Evolutionary conservation across 23 tunicate genomes (phyloP).

Genomic region (Clavelina lepadiformis): DNA sequence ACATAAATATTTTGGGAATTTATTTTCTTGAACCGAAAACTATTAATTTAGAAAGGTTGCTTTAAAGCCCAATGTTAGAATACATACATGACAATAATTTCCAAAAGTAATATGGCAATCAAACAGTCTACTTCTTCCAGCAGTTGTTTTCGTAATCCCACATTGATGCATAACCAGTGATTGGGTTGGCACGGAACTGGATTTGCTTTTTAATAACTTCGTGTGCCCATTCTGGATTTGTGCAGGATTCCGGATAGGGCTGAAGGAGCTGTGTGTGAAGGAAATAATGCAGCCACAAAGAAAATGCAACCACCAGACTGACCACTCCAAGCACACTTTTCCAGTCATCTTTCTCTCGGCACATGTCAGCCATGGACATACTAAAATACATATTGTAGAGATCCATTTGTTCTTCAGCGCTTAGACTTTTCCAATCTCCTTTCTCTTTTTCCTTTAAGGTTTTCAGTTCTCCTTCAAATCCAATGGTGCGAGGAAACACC

Average conservation of each 20-base stretch:
- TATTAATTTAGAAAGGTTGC: no score
- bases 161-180: slow-evolving; percentile 78
- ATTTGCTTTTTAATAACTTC: slow-evolving; percentile 51
- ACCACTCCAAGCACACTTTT: slow-evolving; percentile 44
- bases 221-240: slow-evolving; percentile 53
- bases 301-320: slow-evolving; percentile 14
- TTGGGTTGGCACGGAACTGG: slow-evolving; percentile 35
- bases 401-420: slow-evolving; percentile 73
- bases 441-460: slow-evolving; percentile 73
- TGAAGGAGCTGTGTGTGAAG: slow-evolving; percentile 39
- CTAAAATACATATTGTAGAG: slow-evolving; percentile 79
- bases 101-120: no score
- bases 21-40: no score
- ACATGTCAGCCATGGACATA: slow-evolving; percentile 85
- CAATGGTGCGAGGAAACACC: slow-evolving; percentile 39
- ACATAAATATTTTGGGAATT: no score
- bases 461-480: slow-evolving; percentile 51
- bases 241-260: slow-evolving; percentile 19
- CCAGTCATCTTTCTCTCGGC: slow-evolving; percentile 53
- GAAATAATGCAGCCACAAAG: slow-evolving; percentile 18
- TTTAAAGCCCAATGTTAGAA: no score
- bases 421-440: slow-evolving; percentile 70
- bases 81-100: no score
- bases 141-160: slow-evolving; percentile 96
- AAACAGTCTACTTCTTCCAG: slow-evolving; percentile 82